phyloP scores from a whole-genome alignment of 2,797 vertebrate species.

The Pangasius djambal region DNA sequence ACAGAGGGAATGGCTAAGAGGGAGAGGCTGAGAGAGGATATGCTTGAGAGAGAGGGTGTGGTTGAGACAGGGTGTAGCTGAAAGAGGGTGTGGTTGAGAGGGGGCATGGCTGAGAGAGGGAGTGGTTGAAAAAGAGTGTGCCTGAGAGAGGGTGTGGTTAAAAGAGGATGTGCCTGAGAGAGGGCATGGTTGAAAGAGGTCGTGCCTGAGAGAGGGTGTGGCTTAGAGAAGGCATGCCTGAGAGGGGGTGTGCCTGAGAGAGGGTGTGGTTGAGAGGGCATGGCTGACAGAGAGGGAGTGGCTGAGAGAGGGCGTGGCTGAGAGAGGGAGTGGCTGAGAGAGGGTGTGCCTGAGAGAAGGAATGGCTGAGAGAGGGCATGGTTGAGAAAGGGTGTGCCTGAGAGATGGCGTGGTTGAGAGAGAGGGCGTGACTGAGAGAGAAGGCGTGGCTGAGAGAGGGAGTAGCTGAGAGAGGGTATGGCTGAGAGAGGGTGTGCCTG shows the following conservation, averaged over 20 bases:
- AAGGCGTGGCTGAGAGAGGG: background rate
- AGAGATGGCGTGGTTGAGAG: background rate
- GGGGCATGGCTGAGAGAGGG: background rate
- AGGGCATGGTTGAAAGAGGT: no score
- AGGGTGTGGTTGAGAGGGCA: no score
- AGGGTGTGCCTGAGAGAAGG: background rate
- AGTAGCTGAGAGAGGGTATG: background rate
- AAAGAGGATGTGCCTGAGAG: background rate
- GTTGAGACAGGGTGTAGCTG: accelerated
- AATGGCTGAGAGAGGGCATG: background rate
- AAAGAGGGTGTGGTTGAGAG: background rate
- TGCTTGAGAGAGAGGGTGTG: background rate
- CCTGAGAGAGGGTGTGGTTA: background rate
- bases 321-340: no score
- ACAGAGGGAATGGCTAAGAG: background rate
- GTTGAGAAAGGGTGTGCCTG: background rate
- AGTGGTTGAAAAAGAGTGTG: accelerated
- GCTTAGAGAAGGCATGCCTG: no score
- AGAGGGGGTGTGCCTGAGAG: no score
- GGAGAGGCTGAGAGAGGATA: background rate
- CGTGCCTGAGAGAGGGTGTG: no score
- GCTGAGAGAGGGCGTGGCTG: no score
- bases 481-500: no score
- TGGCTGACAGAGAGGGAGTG: no score
- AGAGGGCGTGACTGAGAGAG: background rate